Evolutionary conservation across 2,888 invertebrate species (phyloP).

Genomic region (Catonia carolina): DNA sequence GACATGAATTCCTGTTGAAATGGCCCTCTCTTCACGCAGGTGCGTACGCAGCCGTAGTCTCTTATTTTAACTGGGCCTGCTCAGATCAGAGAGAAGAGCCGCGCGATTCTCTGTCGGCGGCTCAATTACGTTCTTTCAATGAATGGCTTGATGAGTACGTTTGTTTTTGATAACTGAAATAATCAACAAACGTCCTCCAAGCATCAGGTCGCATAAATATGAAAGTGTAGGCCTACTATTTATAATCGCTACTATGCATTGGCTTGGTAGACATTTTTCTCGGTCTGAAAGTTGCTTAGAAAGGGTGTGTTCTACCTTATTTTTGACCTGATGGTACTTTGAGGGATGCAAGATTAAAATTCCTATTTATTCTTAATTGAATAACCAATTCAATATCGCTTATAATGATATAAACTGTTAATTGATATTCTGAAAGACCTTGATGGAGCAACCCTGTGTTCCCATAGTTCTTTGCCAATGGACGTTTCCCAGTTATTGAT

Average conservation of each 20-base stretch:
- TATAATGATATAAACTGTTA: too few relatives aligned
- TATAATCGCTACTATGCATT: too few relatives aligned
- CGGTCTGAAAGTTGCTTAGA: not conserved
- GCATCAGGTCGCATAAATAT: too few relatives aligned
- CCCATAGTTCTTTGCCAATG: slow-evolving; percentile 16
- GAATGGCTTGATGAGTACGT: slow-evolving; percentile 1
- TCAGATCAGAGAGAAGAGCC: slow-evolving; percentile 49
- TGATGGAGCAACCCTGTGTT: not conserved
- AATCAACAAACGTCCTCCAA: not conserved
- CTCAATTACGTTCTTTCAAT: slow-evolving; percentile 6
- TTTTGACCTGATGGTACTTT: not conserved
- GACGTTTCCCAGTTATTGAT: slow-evolving; percentile 18
- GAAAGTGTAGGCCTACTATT: too few relatives aligned
- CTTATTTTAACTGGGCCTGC: slow-evolving; percentile 78
- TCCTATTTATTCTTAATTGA: too few relatives aligned
- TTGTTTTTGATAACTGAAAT: slow-evolving; percentile 5
- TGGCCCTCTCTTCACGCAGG: slow-evolving; percentile 65
- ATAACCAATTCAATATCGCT: too few relatives aligned
- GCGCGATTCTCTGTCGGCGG: slow-evolving; percentile 32
- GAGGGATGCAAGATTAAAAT: too few relatives aligned
- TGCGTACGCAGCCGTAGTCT: slow-evolving; percentile 94
- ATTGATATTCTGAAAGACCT: too few relatives aligned
- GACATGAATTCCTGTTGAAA: slow-evolving; percentile 31
- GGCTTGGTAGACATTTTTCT: slow-evolving; percentile 7
- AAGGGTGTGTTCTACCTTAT: not conserved